Percentiles rank a stretch among this genome's conserved stretches.
These are phyloP conservation scores for Tetrax tetrax DNA, from an alignment of 2,113 vertebrate species.

Conservation along the genomic window DNA sequence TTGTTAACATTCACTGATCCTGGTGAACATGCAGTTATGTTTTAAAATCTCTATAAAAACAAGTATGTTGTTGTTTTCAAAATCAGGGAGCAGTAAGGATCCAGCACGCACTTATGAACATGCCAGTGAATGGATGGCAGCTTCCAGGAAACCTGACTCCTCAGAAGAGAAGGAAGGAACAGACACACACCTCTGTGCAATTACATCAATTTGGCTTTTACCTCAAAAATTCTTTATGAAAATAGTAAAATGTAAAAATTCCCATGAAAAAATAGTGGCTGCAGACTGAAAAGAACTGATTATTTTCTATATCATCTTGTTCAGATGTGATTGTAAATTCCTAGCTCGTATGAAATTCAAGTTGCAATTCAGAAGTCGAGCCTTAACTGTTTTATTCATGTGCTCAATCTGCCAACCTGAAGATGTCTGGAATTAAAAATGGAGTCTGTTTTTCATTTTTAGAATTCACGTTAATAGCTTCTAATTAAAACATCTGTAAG, in stretches of 20 bases:
- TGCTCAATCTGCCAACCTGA: background rate
- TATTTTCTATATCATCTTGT: background rate
- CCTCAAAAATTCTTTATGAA: background rate
- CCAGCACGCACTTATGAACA: too few relatives aligned
- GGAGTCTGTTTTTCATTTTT: fast-evolving
- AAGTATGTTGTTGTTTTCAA: background rate
- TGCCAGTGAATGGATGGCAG: background rate
- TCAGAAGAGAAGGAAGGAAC: background rate
- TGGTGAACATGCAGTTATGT: background rate
- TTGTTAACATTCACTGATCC: background rate
- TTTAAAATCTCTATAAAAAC: background rate
- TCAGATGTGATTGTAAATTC: background rate
- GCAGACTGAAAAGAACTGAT: background rate
- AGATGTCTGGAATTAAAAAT: background rate
- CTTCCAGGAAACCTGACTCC: background rate
- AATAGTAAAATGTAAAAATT: background rate
- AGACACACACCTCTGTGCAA: background rate
- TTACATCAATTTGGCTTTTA: background rate
- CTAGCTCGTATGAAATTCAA: background rate
- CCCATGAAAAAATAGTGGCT: background rate
- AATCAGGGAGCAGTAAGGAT: background rate
- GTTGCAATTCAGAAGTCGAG: background rate
- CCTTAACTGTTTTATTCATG: background rate
- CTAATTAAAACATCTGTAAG: background rate
- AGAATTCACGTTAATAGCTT: background rate